These are phyloP conservation scores for Diarsia rubi DNA, from an alignment of 2,888 invertebrate genomes.

Conservation along the genomic window DNA sequence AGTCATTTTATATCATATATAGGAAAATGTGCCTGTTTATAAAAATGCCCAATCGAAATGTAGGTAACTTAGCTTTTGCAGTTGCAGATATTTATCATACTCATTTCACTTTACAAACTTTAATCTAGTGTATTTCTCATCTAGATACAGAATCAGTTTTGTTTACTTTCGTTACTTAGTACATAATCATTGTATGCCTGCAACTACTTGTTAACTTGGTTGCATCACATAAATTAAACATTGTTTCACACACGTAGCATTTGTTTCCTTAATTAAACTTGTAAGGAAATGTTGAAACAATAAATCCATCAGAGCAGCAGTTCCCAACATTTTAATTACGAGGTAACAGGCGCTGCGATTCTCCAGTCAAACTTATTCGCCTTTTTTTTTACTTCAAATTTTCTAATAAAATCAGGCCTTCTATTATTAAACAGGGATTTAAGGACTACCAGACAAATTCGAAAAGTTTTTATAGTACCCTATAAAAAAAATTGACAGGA, in stretches of 20 bases:
- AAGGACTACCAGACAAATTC: no score
- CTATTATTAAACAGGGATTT: no score
- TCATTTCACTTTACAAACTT: neutral
- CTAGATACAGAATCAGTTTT: neutral
- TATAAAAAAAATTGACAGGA: no score
- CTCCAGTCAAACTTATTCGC: no score
- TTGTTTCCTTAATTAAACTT: slow-evolving; percentile 42
- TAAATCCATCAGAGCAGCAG: slow-evolving; percentile 42
- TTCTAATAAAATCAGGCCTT: no score
- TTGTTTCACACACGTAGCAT: slow-evolving; percentile 1
- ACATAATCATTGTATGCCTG: neutral
- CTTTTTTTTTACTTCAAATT: no score
- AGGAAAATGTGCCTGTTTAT: neutral
- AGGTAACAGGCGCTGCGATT: no score
- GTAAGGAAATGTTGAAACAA: slow-evolving; percentile 30
- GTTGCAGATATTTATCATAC: neutral
- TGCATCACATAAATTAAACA: neutral
- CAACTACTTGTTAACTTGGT: neutral
- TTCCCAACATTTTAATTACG: slow-evolving; percentile 40
- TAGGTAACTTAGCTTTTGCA: neutral
- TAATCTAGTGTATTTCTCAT: neutral
- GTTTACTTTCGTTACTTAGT: neutral
- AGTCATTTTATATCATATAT: neutral
- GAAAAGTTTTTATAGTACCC: no score
- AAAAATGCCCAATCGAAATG: neutral